Evolutionary conservation across 2,797 vertebrate species (phyloP).

Genomic region (Cercopithecus mitis): DNA sequence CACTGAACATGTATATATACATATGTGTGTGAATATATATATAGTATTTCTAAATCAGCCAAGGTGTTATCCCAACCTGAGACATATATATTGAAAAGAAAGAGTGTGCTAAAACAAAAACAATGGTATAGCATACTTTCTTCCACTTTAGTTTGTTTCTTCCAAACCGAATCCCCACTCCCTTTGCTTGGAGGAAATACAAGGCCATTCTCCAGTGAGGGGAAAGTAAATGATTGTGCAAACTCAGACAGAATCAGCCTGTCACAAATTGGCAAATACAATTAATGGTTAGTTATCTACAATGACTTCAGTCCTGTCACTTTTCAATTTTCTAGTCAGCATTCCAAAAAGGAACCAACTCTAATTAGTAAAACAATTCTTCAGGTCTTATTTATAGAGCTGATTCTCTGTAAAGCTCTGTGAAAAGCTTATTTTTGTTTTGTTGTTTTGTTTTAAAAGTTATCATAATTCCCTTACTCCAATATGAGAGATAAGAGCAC

Average conservation of each 20-base stretch:
- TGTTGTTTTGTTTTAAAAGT: not conserved
- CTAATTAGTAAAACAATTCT: slow-evolving; percentile 69
- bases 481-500: not conserved
- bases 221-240: slow-evolving; percentile 56
- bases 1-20: slow-evolving; percentile 24
- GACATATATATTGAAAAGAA: not conserved
- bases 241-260: slow-evolving; percentile 58
- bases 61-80: not conserved
- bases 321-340: slow-evolving; percentile 68
- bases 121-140: not conserved
- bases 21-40: not conserved
- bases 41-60: slow-evolving; percentile 1
- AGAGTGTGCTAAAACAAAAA: not conserved
- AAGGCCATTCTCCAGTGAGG: slow-evolving; percentile 26
- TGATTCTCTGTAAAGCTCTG: slow-evolving; percentile 35
- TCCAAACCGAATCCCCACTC: not conserved
- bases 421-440: slow-evolving; percentile 42
- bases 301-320: slow-evolving; percentile 59
- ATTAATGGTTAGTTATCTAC: slow-evolving; percentile 65
- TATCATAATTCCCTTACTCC: not conserved
- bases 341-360: slow-evolving; percentile 31
- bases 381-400: slow-evolving; percentile 27
- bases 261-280: slow-evolving; percentile 67
- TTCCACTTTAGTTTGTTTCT: slow-evolving; percentile 44
- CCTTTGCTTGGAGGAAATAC: not conserved